Conservation (phyloP, 1,140 invertebrate genomes). For the Drosophila insularis region DNA sequence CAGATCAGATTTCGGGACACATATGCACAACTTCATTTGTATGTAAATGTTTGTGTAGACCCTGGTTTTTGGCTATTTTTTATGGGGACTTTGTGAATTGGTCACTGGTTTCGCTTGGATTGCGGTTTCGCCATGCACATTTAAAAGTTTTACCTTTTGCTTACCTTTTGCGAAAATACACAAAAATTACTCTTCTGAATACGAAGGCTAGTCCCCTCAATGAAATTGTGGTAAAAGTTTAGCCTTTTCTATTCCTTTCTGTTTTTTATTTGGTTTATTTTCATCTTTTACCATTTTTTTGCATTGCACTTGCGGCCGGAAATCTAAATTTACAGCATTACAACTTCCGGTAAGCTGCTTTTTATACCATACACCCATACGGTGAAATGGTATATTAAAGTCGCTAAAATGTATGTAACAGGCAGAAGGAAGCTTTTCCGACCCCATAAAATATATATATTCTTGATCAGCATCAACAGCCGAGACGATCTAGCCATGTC, state of each 20-base stretch:
- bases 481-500: too few relatives aligned
- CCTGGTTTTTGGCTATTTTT: constrained; percentile 25
- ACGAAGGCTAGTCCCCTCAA: constrained; percentile 37
- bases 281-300: constrained; percentile 11
- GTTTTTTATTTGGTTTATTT: constrained; percentile 3
- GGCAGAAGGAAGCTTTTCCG: too few relatives aligned
- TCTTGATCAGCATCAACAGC: too few relatives aligned
- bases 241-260: constrained; percentile 20
- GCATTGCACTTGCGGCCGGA: constrained; percentile 73
- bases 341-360: constrained; percentile 80
- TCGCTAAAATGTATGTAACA: too few relatives aligned
- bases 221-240: constrained; percentile 72
- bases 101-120: constrained; percentile 72
- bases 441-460: too few relatives aligned
- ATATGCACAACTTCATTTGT: too few relatives aligned
- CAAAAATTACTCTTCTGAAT: constrained; percentile 18
- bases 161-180: constrained; percentile 68
- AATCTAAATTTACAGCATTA: constrained; percentile 81
- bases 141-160: constrained; percentile 72
- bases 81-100: constrained; percentile 56
- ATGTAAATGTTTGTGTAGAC: too few relatives aligned
- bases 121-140: constrained; percentile 48
- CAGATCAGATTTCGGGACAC: too few relatives aligned
- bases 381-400: too few relatives aligned
- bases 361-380: too few relatives aligned